Conservation (phyloP, 2,888 invertebrate genomes). For the Sinohyriopsis cumingii region DNA sequence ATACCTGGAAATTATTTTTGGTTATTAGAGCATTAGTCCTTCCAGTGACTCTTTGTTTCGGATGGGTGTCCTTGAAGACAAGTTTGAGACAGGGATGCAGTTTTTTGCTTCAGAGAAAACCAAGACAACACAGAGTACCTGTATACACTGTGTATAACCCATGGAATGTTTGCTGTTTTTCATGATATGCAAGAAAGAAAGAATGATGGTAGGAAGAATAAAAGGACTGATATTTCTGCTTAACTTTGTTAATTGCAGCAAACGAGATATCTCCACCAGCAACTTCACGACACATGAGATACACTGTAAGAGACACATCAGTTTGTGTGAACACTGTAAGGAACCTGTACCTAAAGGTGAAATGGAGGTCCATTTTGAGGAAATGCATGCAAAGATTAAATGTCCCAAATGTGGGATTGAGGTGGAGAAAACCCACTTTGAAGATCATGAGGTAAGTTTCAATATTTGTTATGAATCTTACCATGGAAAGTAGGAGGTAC, state of each 20-base stretch:
- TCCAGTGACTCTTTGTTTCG: too few species aligned
- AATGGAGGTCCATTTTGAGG: constrained; percentile 76
- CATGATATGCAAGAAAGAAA: too few species aligned
- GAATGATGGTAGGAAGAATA: too few species aligned
- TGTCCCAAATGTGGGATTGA: constrained; percentile 72
- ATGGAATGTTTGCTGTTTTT: too few species aligned
- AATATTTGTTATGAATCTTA: neutral
- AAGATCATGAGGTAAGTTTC: constrained; percentile 67
- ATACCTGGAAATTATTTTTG: too few species aligned
- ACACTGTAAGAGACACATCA: constrained; percentile 81
- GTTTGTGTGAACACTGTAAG: constrained; percentile 80
- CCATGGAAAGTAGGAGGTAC: neutral
- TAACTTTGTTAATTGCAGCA: constrained; percentile 74
- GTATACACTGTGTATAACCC: too few species aligned
- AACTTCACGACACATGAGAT: constrained; percentile 82
- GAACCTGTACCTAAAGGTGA: constrained; percentile 79
- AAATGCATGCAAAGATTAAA: constrained; percentile 73
- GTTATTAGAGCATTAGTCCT: too few species aligned
- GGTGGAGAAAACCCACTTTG: constrained; percentile 67
- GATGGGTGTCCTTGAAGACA: too few species aligned
- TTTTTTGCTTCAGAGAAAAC: too few species aligned
- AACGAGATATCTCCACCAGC: constrained; percentile 79
- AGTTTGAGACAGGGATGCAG: too few species aligned
- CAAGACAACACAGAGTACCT: too few species aligned
- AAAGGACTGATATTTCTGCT: neutral